Base-by-base conservation (phyloP, 2,888 invertebrate species). In the Aplocera efformata region DNA sequence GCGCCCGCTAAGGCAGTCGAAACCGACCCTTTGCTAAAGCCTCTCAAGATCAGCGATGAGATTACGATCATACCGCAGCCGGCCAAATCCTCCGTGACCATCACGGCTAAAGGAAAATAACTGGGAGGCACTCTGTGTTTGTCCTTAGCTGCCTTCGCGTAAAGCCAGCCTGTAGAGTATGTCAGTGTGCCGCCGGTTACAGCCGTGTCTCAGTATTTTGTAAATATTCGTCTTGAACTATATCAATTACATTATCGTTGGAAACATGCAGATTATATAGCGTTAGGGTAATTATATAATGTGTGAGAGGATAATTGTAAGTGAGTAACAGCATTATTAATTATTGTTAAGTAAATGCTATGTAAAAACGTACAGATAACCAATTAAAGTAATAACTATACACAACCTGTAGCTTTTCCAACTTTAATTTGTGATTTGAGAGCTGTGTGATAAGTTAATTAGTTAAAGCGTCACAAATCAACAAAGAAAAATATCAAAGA, bases 1-100 rank as follows among this genome's bases (percentile, higher is more conserved):
- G 93, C 48, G 27, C 42, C 48, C 6, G 35, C 57, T 41, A 82
- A 79, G 56, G 50, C 63, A 22, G 30, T 63, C 21, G 75, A 83
- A n/a, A 52, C 66, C 11, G 94, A 94, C 63, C 90, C 94, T 10
- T 75, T 94, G 60, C 79, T 95, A 59, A 96, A 96, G 74, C 95
- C 96, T 33, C 78, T 96, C 48, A 96, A 96, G 82, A 96, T 96
- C 66, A 96, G 96, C 77, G 96, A 96, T 75, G 96, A 96, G 84
- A 96, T 96, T 60, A 96, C 96, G 44, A 96, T 96, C 64, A 96
- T 96, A 85, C 96, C 96, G 56, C 96, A 96, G 79, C 95, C 96
- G 57, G 92, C 95, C 49, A 84, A 85, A 58, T 81, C 83, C 13
- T 69, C 74, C 31, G 74, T 85, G 36, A 85, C 85, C 27, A 83